These are phyloP conservation scores for Saimiri boliviensis DNA, from an alignment of 2,113 vertebrate species.

Conservation along the genomic window DNA sequence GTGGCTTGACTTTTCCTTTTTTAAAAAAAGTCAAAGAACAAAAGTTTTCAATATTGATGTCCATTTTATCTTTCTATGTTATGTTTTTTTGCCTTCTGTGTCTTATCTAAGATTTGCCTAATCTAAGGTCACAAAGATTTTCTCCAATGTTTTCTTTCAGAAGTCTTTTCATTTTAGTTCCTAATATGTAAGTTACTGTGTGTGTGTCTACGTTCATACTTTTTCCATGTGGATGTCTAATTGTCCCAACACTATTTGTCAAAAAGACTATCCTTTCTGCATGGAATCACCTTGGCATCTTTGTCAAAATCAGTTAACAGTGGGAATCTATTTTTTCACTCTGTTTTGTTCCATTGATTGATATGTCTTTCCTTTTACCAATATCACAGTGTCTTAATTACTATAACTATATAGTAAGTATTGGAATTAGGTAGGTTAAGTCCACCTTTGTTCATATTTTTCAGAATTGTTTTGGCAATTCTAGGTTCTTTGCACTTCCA, in stretches of 20 bases:
- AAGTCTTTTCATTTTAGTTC: constrained; percentile 1
- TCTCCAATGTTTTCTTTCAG: neutral
- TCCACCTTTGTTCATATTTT: neutral
- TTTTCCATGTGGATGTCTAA: neutral
- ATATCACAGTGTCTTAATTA: neutral
- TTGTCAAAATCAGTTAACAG: neutral
- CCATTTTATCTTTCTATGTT: neutral
- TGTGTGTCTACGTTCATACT: neutral
- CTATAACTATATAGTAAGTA: neutral
- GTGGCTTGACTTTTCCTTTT: constrained; percentile 12
- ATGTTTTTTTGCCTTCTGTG: neutral
- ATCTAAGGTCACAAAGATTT: neutral
- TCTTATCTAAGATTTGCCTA: neutral
- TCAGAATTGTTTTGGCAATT: neutral
- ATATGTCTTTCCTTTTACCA: neutral
- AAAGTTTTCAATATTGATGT: neutral
- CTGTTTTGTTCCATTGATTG: neutral
- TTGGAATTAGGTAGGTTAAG: neutral
- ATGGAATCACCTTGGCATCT: neutral
- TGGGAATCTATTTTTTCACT: neutral
- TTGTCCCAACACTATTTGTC: neutral
- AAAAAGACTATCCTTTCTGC: neutral
- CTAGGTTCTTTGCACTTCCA: neutral
- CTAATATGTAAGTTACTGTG: neutral
- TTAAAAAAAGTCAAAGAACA: neutral